Conservation (phyloP, 2,113 vertebrate genomes). For the Oryzias celebensis region DNA sequence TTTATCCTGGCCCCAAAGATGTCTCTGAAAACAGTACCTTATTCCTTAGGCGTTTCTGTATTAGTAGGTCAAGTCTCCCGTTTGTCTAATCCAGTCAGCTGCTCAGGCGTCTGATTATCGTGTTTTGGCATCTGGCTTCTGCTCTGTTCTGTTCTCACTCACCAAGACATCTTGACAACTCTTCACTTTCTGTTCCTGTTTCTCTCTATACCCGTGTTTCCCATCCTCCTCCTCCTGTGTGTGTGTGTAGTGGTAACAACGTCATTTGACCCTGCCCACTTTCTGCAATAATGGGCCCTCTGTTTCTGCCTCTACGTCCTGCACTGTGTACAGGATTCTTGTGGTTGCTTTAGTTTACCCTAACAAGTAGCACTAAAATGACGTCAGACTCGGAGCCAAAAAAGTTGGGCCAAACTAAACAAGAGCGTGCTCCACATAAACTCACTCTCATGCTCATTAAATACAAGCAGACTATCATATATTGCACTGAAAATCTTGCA, state of each 20-base stretch:
- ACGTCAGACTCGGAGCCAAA: slow-evolving; percentile 44
- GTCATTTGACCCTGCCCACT: slow-evolving; percentile 67
- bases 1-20: slow-evolving; percentile 18
- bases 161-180: slow-evolving; percentile 64
- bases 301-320: slow-evolving; percentile 64
- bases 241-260: slow-evolving; percentile 54
- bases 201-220: slow-evolving; percentile 52
- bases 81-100: slow-evolving; percentile 51
- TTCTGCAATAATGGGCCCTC: slow-evolving; percentile 75
- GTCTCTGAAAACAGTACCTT: slow-evolving; percentile 52
- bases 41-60: slow-evolving; percentile 51
- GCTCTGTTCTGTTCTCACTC: slow-evolving; percentile 46
- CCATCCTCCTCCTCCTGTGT: slow-evolving; percentile 41
- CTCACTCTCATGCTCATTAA: slow-evolving; percentile 1
- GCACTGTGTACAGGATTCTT: slow-evolving; percentile 55
- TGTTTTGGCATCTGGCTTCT: slow-evolving; percentile 45
- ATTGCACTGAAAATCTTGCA: slow-evolving; percentile 11
- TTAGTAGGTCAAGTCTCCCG: slow-evolving; percentile 42
- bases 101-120: slow-evolving; percentile 43
- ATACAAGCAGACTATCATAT: neutral
- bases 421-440: slow-evolving; percentile 3
- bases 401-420: slow-evolving; percentile 10
- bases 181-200: slow-evolving; percentile 76
- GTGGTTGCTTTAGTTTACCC: slow-evolving; percentile 58
- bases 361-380: slow-evolving; percentile 36